Percentiles rank a stretch among this genome's conserved stretches.
Conservation (phyloP, 2,888 invertebrate genomes). For the Amphipoea lucens region DNA sequence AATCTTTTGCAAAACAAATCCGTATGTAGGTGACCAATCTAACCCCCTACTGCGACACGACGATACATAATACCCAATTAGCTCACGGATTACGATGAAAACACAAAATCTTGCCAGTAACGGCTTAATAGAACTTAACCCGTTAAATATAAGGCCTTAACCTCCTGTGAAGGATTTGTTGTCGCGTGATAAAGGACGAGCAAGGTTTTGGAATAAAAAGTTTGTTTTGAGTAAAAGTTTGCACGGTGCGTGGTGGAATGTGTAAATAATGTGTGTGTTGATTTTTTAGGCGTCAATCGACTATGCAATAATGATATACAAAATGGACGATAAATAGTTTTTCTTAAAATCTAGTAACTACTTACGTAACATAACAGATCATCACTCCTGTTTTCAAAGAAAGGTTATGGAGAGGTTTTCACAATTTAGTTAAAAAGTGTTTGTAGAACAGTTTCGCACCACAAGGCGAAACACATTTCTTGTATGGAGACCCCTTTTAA, state of each 20-base stretch:
- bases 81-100: constrained; percentile 50
- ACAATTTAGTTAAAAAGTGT: background rate
- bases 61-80: constrained; percentile 26
- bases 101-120: constrained; percentile 58
- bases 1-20: constrained; percentile 1
- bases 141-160: constrained; percentile 29
- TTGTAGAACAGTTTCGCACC: no score
- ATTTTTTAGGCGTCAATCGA: background rate
- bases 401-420: no score
- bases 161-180: constrained; percentile 30
- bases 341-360: background rate
- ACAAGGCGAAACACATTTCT: no score
- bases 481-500: no score
- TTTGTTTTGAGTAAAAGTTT: background rate
- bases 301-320: background rate
- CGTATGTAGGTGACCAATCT: background rate
- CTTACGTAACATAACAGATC: no score
- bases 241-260: background rate
- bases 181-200: background rate
- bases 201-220: background rate
- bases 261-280: background rate
- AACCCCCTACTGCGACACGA: constrained; percentile 20
- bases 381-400: no score
- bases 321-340: background rate
- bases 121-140: constrained; percentile 52